Conservation (phyloP, 2,113 vertebrate genomes). For the Melanerpes aurifrons region DNA sequence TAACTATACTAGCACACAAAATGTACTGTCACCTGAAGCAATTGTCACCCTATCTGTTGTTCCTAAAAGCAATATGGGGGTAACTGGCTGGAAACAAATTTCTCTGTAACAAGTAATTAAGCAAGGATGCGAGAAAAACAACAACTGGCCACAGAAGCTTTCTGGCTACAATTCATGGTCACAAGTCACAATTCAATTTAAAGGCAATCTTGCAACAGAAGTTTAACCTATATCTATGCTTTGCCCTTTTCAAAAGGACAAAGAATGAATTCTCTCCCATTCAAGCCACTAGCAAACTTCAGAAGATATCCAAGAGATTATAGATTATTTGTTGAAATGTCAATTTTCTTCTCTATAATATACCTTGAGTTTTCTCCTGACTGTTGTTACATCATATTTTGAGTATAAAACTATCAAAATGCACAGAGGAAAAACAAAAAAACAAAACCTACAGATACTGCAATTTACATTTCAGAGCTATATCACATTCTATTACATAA, state of each 20-base stretch:
- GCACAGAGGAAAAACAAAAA: not conserved
- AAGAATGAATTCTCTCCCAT: not conserved
- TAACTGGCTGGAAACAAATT: not conserved
- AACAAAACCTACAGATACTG: not conserved
- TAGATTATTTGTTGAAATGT: not conserved
- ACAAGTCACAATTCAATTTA: not conserved
- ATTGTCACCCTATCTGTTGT: not conserved
- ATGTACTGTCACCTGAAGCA: not conserved
- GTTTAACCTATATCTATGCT: not conserved
- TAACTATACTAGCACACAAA: not conserved
- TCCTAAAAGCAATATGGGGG: not conserved
- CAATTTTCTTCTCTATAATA: not conserved
- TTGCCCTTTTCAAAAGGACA: not conserved
- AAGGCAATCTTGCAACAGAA: not conserved
- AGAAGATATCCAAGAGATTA: not conserved
- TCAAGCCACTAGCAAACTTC: not conserved
- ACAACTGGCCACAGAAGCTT: not conserved
- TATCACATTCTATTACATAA: not conserved
- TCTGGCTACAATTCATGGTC: not conserved
- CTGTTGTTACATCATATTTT: not conserved
- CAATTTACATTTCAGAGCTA: not conserved
- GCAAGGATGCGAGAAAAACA: not conserved
- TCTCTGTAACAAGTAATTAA: not conserved
- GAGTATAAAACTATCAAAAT: not conserved
- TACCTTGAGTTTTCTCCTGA: not conserved